phyloP scores from a whole-genome alignment of 2,113 vertebrate species.

The Oxyura jamaicensis region DNA sequence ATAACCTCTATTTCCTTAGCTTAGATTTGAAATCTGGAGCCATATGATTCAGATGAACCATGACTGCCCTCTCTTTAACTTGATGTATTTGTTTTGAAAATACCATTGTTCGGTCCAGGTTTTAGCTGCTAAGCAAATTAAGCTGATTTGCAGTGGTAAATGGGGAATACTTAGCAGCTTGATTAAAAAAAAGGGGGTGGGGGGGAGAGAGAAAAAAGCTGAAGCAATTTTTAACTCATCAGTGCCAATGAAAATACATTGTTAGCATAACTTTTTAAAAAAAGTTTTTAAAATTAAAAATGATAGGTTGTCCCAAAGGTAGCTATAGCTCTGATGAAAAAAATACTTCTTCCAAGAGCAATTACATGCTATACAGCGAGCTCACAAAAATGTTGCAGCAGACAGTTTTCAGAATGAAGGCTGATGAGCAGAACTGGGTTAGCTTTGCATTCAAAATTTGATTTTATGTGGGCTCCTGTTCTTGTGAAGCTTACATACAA shows the following conservation, averaged over 20 bases:
- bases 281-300: background rate
- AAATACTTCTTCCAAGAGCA: background rate
- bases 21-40: conserved; percentile 29
- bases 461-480: conserved; percentile 2
- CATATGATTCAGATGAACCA: conserved; percentile 30
- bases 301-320: background rate
- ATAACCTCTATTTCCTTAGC: conserved; percentile 61
- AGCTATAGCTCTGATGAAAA: background rate
- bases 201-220: background rate
- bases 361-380: background rate
- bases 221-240: background rate
- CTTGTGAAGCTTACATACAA: background rate
- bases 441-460: conserved; percentile 29
- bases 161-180: background rate
- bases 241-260: background rate
- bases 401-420: background rate
- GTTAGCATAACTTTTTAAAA: background rate
- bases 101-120: background rate
- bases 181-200: background rate
- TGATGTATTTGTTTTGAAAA: conserved; percentile 49
- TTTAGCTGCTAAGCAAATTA: conserved; percentile 26
- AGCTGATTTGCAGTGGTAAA: background rate
- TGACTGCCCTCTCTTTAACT: background rate
- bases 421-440: conserved; percentile 33
- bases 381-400: background rate